These are phyloP conservation scores for Apodemia zela DNA, from an alignment of 2,888 invertebrate species.

Conservation along the genomic window DNA sequence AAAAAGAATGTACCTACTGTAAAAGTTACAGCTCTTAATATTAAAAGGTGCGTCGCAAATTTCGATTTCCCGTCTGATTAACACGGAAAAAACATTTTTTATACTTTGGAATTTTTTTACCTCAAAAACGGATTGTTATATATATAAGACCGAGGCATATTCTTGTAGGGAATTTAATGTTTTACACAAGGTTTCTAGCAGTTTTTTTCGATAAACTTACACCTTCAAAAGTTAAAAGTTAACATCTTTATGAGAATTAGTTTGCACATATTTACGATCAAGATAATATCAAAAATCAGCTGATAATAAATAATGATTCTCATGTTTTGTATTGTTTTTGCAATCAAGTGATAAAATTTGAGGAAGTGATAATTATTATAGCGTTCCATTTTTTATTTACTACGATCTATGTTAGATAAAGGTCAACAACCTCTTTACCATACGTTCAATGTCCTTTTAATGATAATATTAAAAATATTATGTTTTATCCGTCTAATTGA, in stretches of 20 bases:
- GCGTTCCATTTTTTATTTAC: slow-evolving; percentile 5
- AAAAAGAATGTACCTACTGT: too few relatives aligned
- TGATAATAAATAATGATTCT: slow-evolving; percentile 1
- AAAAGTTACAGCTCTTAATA: too few relatives aligned
- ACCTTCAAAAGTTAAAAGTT: background rate
- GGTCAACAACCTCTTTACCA: background rate
- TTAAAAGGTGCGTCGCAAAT: too few relatives aligned
- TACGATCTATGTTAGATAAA: background rate
- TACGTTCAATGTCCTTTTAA: background rate
- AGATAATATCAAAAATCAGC: background rate
- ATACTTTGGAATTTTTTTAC: too few relatives aligned
- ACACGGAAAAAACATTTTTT: too few relatives aligned
- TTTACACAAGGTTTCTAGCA: too few relatives aligned
- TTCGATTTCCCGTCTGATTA: too few relatives aligned
- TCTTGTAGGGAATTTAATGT: too few relatives aligned
- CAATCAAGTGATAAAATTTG: slow-evolving; percentile 3
- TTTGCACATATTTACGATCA: background rate
- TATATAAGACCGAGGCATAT: too few relatives aligned
- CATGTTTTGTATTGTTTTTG: background rate
- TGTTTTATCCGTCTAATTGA: too few relatives aligned
- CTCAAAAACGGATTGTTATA: too few relatives aligned
- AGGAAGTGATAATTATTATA: background rate
- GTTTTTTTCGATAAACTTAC: background rate
- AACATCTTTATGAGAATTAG: background rate
- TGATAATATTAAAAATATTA: background rate